Percentiles rank a stretch among this genome's conserved stretches.
phyloP scores from a whole-genome alignment of 2,797 vertebrate species.

The Clamator glandarius region DNA sequence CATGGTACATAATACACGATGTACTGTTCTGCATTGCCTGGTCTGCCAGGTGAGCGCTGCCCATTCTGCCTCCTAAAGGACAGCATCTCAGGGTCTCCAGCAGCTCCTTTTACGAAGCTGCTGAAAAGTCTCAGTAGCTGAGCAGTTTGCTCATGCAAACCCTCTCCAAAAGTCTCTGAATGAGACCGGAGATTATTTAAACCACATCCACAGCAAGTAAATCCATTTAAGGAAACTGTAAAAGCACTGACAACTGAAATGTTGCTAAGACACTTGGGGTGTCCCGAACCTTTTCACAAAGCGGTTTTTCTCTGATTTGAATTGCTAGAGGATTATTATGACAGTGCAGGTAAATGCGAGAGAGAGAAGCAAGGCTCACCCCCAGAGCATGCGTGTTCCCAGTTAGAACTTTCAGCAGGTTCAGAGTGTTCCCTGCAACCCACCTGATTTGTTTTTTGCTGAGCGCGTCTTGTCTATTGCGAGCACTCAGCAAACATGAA shows the following conservation, averaged over 20 bases:
- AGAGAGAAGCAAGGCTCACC: neutral
- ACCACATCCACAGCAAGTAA: neutral
- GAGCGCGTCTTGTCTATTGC: neutral
- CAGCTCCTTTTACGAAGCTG: rapidly evolving
- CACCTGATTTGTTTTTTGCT: neutral
- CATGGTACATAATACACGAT: rapidly evolving
- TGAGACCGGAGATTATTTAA: neutral
- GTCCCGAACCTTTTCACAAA: neutral
- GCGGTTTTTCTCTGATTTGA: neutral
- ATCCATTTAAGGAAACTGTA: neutral
- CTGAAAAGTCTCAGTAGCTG: neutral
- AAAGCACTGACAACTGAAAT: neutral
- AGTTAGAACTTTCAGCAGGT: neutral
- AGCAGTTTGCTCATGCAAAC: no score
- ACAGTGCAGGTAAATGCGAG: neutral
- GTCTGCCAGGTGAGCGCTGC: rapidly evolving
- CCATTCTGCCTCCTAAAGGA: neutral
- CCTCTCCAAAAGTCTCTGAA: neutral
- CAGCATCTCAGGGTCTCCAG: neutral
- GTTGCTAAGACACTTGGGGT: neutral
- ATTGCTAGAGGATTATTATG: neutral
- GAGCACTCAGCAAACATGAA: neutral
- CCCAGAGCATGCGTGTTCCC: neutral
- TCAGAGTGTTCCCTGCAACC: constrained; percentile 36
- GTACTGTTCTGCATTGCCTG: neutral